Base-by-base conservation (phyloP, 2,888 invertebrate genomes). In the Philereme transversata region DNA sequence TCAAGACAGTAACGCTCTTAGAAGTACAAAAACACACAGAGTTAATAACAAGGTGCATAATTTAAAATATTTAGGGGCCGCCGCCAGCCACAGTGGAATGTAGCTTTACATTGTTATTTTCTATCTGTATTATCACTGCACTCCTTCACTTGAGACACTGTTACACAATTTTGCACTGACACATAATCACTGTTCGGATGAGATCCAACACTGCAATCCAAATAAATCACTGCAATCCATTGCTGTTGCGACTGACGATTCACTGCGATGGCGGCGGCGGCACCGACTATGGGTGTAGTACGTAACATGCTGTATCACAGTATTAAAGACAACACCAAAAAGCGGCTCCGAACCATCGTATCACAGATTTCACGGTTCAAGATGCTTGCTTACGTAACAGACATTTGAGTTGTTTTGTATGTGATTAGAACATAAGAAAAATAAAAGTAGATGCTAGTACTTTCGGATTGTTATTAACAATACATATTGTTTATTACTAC, bases 141-240 rank as follows among this genome's bases (percentile, higher is more conserved):
- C 82, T 86, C 77, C 77, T 74, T 76, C 77, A 78, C 77, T 72
- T 78, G 64, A 69, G 34, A 73, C 88, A 88, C 88, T 86, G 78
- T 79, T 87, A 89, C 88, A 82, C 77, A 76, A 80, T 76, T 79
- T 71, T 78, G 80, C 90, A 90, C 88, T 87, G 80, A 83, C 90
- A 86, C 86, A 83, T 81, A 72, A 75, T 76, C 75, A 76, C 79
- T 75, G 65, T 71, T 59, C 59, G 63, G 75, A 73, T 65, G 63
- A 54, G 56, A 81, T 77, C 82, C 86, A 86, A 84, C 91, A 92
- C 92, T 92, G 91, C 91, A 91, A 92, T 92, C 91, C 91, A 84
- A 84, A 74, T 78, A 69, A 79, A 79, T 79, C 91, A 92, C 91
- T 92, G 91, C 91, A 91, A 92, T 92, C 91, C 91, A 82, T 88